Conservation (phyloP, 2,797 vertebrate genomes). For the Microhierax caerulescens region DNA sequence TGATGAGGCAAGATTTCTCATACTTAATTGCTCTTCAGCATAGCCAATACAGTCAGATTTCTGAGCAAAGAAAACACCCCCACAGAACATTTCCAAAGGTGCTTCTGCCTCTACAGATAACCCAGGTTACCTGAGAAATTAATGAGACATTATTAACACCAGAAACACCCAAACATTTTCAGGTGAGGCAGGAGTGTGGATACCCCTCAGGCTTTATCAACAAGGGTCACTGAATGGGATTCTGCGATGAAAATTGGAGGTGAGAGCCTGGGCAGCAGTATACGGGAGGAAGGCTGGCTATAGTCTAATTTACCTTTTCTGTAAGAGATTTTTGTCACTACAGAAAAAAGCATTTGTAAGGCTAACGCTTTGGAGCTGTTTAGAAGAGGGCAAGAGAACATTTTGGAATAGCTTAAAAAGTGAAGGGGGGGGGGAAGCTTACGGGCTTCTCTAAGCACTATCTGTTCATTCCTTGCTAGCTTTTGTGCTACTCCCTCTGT, state of each 20-base stretch:
- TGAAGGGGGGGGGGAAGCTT: not conserved
- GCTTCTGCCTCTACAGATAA: not conserved
- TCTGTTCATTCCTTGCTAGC: not conserved
- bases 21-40: not conserved
- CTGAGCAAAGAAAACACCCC: not conserved
- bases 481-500: fast-evolving
- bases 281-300: fast-evolving
- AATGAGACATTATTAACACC: not conserved
- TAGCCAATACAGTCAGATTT: not conserved
- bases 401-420: not conserved
- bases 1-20: not conserved
- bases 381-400: not conserved
- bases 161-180: not conserved
- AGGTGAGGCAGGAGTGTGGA: not conserved
- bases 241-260: not conserved
- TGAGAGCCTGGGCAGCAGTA: not conserved
- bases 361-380: not conserved
- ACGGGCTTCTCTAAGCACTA: not conserved
- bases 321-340: not conserved
- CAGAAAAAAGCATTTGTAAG: not conserved
- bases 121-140: not conserved
- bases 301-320: not conserved
- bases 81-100: not conserved
- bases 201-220: not conserved
- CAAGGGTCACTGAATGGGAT: not conserved